A percentile compares a stretch with the other conserved stretches of the same genome.
phyloP scores from a whole-genome alignment of 2,797 vertebrate genomes.

The Miichthys miiuy region DNA sequence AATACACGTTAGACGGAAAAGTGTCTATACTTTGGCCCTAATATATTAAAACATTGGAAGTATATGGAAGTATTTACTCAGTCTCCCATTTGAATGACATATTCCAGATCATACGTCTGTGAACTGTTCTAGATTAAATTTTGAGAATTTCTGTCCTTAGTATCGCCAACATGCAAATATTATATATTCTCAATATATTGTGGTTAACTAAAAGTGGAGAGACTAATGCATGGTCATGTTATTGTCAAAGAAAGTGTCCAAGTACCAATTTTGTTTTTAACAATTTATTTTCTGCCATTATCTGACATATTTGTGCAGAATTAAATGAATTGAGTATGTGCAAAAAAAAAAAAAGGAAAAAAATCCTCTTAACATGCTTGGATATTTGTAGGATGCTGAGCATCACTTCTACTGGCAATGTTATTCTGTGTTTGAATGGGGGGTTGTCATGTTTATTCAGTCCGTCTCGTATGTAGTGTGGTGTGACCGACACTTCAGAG shows the following conservation, averaged over 20 bases:
- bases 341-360: constrained; percentile 69
- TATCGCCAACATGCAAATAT: constrained; percentile 83
- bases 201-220: constrained; percentile 83
- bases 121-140: constrained; percentile 76
- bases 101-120: constrained; percentile 81
- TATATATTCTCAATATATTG: constrained; percentile 85
- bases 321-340: constrained; percentile 78
- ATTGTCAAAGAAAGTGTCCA: constrained; percentile 83
- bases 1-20: constrained; percentile 64
- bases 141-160: constrained; percentile 78
- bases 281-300: constrained; percentile 77
- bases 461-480: constrained; percentile 82
- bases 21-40: constrained; percentile 78
- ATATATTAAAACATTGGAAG: constrained; percentile 87
- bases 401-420: constrained; percentile 82
- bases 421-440: constrained; percentile 78
- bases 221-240: constrained; percentile 86
- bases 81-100: constrained; percentile 82
- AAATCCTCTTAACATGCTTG: constrained; percentile 78
- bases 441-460: constrained; percentile 76
- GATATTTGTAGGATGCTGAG: constrained; percentile 85
- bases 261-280: constrained; percentile 79
- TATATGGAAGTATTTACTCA: constrained; percentile 88
- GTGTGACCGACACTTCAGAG: constrained; percentile 79
- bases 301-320: constrained; percentile 78